Evolutionary conservation across 2,888 invertebrate species (phyloP), one percentile per base, ranked within the genome.

Genomic region (Meiosimyza platycephala): DNA sequence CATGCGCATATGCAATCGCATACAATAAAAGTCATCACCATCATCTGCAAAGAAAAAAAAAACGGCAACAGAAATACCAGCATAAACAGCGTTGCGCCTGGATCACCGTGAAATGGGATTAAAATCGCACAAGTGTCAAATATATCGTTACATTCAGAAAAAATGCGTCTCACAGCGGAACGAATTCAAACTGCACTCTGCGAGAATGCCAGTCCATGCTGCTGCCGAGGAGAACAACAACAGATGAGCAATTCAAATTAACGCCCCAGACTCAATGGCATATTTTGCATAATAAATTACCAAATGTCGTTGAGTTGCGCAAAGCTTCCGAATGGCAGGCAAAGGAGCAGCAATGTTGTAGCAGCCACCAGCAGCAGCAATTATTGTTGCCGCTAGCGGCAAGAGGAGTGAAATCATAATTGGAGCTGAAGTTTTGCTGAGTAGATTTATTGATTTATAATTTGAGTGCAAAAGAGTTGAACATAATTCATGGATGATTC

Each of bases 51-150:
- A 22, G 28, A 15, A 12, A 60, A 16, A 18, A 48, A 48, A 48
- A 64, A 71, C 57, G 40, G 12, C 28, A 59, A 16, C 50, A 69
- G 66, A 72, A 72, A 67, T 71, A 67, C 71, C 63, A 63, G 72
- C 71, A 71, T 76, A 64, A 71, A 65, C 68, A 59, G 59, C 48
- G 78, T 79, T 78, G 78, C 79, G 78, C 48, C 76, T 79, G 81
- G 84, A 84, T 84, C 84, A 84, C 85, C 85, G 83, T 85, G 86
- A 85, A 85, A 85, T 84, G 79, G 85, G 85, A 86, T 85, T 85
- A 85, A 83, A 79, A 82, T 83, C 83, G 82, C 83, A 82, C 81
- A 85, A 79, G 78, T 78, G 78, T 78, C 78, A 78, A 78, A 78
- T 75, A 78, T 73, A 77, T 75, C 72, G 72, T 78, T 78, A 77